Evolutionary conservation across 2,797 vertebrate species (phyloP).

Genomic region (Sphenodon punctatus): DNA sequence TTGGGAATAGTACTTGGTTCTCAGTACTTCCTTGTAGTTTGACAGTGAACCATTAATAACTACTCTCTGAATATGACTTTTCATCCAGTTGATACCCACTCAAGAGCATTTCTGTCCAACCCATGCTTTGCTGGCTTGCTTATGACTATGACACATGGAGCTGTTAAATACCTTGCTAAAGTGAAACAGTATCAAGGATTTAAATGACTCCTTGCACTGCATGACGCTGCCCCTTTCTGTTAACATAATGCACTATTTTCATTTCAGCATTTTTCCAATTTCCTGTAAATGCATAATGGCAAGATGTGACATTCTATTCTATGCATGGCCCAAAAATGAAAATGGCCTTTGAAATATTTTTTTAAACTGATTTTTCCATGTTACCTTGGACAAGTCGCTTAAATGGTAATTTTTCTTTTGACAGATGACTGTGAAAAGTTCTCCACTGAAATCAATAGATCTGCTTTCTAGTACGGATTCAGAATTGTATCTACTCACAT

Average conservation of each 20-base stretch:
- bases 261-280: background rate
- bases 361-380: conserved; percentile 33
- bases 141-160: too few species aligned
- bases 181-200: conserved; percentile 21
- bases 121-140: too few species aligned
- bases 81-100: too few species aligned
- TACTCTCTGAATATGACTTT: too few species aligned
- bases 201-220: conserved; percentile 18
- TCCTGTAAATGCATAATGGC: background rate
- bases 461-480: conserved; percentile 31
- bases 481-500: conserved; percentile 34
- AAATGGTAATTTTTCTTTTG: conserved; percentile 30
- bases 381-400: conserved; percentile 14
- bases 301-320: background rate
- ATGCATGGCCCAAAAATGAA: conserved; percentile 29
- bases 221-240: conserved; percentile 2
- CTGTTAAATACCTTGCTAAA: too few species aligned
- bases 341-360: conserved; percentile 42
- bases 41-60: too few species aligned
- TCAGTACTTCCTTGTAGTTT: too few species aligned
- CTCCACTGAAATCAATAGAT: background rate
- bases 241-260: conserved; percentile 8
- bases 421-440: conserved; percentile 13
- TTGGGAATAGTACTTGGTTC: too few species aligned
- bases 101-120: too few species aligned